Evolutionary conservation across 1,140 invertebrate species (phyloP).

Genomic region (Aphidius gifuensis): DNA sequence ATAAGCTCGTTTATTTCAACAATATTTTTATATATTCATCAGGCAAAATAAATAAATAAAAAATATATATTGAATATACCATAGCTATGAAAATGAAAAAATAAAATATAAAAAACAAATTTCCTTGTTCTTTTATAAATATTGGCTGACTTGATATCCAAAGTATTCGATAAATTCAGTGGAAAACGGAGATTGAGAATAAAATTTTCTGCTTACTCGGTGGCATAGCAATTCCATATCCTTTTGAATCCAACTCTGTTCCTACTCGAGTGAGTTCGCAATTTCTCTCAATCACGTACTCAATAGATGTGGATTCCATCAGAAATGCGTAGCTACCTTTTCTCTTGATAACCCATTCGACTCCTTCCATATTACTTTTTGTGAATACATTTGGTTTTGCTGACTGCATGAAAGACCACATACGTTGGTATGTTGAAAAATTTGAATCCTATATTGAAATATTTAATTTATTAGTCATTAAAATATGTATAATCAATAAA

Average conservation of each 20-base stretch:
- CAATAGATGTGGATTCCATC: conserved; percentile 91
- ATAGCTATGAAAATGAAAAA: too few species aligned
- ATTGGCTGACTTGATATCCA: too few species aligned
- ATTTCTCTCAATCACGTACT: conserved; percentile 87
- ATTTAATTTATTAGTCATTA: not conserved
- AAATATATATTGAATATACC: too few species aligned
- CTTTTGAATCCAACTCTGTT: conserved; percentile 85
- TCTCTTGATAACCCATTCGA: conserved; percentile 78
- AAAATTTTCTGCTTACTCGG: conserved; percentile 66
- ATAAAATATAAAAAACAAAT: too few species aligned
- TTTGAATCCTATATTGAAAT: conserved; percentile 76
- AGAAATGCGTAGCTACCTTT: conserved; percentile 87
- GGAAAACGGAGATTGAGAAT: too few species aligned
- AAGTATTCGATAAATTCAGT: too few species aligned
- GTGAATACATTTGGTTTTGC: conserved; percentile 82
- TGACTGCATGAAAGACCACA: conserved; percentile 93
- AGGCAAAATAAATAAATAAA: too few species aligned
- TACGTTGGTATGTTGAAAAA: conserved; percentile 85
- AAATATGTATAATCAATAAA: not conserved
- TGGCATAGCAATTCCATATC: conserved; percentile 90
- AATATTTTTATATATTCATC: too few species aligned
- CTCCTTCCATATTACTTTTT: conserved; percentile 79
- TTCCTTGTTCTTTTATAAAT: too few species aligned
- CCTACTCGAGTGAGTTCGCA: conserved; percentile 89
- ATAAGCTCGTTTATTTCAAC: too few species aligned